Evolutionary conservation across 2,888 invertebrate genomes (phyloP), one percentile per base, ranked within the genome.

Genomic region (Eumacrocentrus americanus): DNA sequence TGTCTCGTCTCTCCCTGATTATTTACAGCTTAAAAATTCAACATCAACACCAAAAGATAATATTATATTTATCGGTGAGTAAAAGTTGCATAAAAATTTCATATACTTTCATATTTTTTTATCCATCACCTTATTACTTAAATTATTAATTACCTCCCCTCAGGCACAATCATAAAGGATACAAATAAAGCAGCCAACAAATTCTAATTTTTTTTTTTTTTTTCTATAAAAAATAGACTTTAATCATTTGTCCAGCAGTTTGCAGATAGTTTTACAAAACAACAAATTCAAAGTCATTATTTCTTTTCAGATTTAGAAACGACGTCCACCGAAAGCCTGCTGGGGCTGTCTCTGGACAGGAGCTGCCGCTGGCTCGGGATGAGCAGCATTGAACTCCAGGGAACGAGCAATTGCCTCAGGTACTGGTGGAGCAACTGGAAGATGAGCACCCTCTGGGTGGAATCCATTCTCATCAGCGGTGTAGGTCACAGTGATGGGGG

Each of bases 391-490:
- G 47, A 48, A 60, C 23, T 64, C 60, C 20, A 68, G 58, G 11
- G 66, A 44, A 11, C 65, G 64, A 5, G 59, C 62, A 25, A 68
- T 68, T n/a, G 9, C 63, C n/a, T 29, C 61, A n/a, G 67, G 66
- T n/a, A 67, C 23, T 1, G 64, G 51, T 12, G 66, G 66, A 14
- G 62, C 50, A 5, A 58, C 60, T 25, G 68, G 69, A 20, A 68
- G 54, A 60, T 69, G 69, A 18, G 50, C 64, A n/a, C 69, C 69
- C 38, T 61, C 44, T 5, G 69, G 60, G 11, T 61, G 65, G 66
- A 65, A 69, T 23, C 69, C 69, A 34, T 65, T 65, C 23, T 67
- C 67, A 29, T 69, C 63, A 35, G 67, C 68, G 44, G 22, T 42
- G 48, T 68, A 68, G 4, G 16, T 35, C 0, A 67, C 50, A 3